Evolutionary conservation across 2,797 vertebrate species (phyloP).

Genomic region (Chromis chromis): DNA sequence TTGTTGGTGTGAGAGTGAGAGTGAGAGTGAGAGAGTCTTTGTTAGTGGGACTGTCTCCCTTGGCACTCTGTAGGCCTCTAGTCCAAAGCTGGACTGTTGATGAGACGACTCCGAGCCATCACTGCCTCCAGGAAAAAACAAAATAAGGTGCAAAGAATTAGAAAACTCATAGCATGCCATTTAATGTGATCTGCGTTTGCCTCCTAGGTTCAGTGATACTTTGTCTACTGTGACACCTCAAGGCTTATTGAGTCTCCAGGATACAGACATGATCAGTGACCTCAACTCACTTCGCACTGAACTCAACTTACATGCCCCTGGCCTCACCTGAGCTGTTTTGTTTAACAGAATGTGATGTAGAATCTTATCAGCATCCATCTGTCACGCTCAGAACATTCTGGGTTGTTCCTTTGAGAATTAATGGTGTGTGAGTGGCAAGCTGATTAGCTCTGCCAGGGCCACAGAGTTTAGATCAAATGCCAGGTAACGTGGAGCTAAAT

Average conservation of each 20-base stretch:
- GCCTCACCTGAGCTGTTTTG: slow-evolving; percentile 30
- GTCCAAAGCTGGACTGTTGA: slow-evolving; percentile 66
- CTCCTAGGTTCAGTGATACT: background rate
- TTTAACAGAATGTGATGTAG: slow-evolving; percentile 39
- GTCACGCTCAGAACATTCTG: slow-evolving; percentile 33
- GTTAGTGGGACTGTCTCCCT: slow-evolving; percentile 53
- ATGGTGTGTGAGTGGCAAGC: slow-evolving; percentile 69
- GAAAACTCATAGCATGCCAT: background rate
- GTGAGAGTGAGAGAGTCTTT: slow-evolving; percentile 33
- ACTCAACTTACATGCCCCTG: slow-evolving; percentile 26
- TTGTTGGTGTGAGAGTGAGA: slow-evolving; percentile 11
- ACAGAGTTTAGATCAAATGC: slow-evolving; percentile 61
- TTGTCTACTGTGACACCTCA: background rate
- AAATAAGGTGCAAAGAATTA: slow-evolving; percentile 29
- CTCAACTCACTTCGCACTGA: slow-evolving; percentile 21
- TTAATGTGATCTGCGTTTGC: background rate
- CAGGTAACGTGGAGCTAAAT: slow-evolving; percentile 68
- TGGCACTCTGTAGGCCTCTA: slow-evolving; percentile 66
- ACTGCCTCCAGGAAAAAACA: slow-evolving; percentile 59
- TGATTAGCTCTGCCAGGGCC: slow-evolving; percentile 70
- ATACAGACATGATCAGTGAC: slow-evolving; percentile 24
- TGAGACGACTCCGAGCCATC: slow-evolving; percentile 75
- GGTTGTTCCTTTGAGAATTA: slow-evolving; percentile 55
- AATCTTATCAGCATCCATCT: slow-evolving; percentile 62
- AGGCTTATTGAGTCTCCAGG: background rate